Base-by-base conservation (phyloP, 2,797 vertebrate species). In the Ctenopoma kingsleyae region DNA sequence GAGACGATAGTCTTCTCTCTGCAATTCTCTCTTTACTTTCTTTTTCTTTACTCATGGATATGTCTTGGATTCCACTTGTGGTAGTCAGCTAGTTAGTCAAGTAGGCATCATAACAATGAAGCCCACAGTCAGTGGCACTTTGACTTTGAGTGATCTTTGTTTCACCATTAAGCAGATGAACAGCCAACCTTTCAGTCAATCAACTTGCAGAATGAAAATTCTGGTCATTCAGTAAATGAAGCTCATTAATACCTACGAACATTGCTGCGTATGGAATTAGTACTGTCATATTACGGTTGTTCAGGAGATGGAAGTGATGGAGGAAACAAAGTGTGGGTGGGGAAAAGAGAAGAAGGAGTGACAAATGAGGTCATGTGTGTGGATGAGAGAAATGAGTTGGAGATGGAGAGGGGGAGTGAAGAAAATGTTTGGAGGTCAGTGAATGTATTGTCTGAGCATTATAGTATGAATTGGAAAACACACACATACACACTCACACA, bases 361-460 rank as follows among this genome's bases (percentile, higher is more conserved):
- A 75, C 22, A 69, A 71, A 67, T 75, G 49, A 72, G 69, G 61
- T 77, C 20, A 52, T 50, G 22, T 38, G 80, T 49, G 68, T 67
- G 19, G 57, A 68, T 5, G 40, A 49, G 66, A 27, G 17, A 49
- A 63, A 63, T 51, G 53, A 72, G 44, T 36, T 30, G 52, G 41
- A 72, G 17, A 46, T 20, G 52, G 27, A 43, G 57, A 71, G n/a
- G 20, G 22, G 32, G 53, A 15, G 30, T 67, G 27, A 60, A 22
- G 40, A 40, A 61, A 23, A 38, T 67, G 54, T 65, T 55, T 69
- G 23, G 62, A 82, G 81, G 78, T 84, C 82, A 89, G 78, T 11
- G 12, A 67, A 35, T 76, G 44, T 69, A 52, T 68, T 66, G 55
- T 70, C 38, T 57, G 36, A 76, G 60, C 25, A 66, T 86, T 71